phyloP scores from a whole-genome alignment of 2,888 invertebrate species.

The Agrochola circellaris region DNA sequence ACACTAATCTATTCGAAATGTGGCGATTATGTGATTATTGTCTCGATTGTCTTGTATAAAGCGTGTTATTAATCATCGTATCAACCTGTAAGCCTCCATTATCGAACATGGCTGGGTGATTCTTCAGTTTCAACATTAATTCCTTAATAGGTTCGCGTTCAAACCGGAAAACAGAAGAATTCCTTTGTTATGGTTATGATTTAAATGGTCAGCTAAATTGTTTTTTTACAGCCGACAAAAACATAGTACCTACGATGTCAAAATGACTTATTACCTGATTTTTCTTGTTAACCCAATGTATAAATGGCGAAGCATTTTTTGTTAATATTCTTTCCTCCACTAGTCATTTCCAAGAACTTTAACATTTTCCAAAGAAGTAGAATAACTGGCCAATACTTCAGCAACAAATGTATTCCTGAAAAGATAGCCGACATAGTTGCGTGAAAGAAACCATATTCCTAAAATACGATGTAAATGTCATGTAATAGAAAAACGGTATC shows the following conservation, averaged over 20 bases:
- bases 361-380: background rate
- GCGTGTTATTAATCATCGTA: conserved; percentile 14
- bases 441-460: conserved; percentile 42
- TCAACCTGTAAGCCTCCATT: conserved; percentile 19
- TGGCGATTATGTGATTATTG: conserved; percentile 25
- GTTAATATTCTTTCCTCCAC: background rate
- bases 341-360: no score
- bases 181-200: no score
- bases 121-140: conserved; percentile 22
- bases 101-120: background rate
- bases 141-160: background rate
- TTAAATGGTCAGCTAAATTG: background rate
- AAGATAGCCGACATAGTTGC: background rate
- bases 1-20: conserved; percentile 31
- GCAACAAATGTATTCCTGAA: background rate
- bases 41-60: background rate
- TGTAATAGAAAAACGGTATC: conserved; percentile 37
- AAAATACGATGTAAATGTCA: conserved; percentile 54
- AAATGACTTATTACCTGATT: background rate
- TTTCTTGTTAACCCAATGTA: background rate
- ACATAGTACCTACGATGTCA: no score
- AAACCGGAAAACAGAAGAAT: background rate
- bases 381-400: background rate
- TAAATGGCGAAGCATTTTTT: background rate
- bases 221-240: no score